Percentiles rank a stretch among this genome's conserved stretches.
phyloP scores from a whole-genome alignment of 2,797 vertebrate species.

The Cuniculus paca region DNA sequence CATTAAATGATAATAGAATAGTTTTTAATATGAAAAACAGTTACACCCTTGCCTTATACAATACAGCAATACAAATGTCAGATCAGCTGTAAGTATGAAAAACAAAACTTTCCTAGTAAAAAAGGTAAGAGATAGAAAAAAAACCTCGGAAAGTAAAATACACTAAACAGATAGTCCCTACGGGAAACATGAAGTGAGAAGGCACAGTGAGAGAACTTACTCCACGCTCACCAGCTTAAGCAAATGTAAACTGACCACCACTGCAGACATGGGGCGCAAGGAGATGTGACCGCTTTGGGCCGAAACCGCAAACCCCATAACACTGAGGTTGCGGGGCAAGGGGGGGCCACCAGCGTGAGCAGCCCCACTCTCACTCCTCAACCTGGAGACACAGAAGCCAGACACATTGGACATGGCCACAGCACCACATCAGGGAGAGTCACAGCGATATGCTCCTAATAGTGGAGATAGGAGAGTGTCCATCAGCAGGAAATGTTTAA shows the following conservation, averaged over 20 bases:
- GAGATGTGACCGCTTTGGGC: fast-evolving
- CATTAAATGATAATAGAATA: background rate
- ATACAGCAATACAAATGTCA: conserved; percentile 3
- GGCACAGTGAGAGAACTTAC: background rate
- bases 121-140: background rate
- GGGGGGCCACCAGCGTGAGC: too few species aligned
- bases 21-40: conserved; percentile 22
- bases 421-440: background rate
- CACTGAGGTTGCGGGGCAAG: fast-evolving
- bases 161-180: background rate
- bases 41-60: conserved; percentile 1
- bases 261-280: fast-evolving
- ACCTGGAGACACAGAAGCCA: background rate
- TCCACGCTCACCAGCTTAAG: background rate
- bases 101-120: background rate
- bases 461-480: background rate
- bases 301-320: background rate
- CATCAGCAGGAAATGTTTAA: background rate
- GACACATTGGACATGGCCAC: background rate
- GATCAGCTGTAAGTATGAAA: background rate
- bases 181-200: background rate
- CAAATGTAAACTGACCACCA: background rate
- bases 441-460: background rate
- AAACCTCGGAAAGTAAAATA: background rate
- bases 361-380: background rate